These are phyloP conservation scores for Empis livida DNA, from an alignment of 2,888 invertebrate species.

Conservation along the genomic window DNA sequence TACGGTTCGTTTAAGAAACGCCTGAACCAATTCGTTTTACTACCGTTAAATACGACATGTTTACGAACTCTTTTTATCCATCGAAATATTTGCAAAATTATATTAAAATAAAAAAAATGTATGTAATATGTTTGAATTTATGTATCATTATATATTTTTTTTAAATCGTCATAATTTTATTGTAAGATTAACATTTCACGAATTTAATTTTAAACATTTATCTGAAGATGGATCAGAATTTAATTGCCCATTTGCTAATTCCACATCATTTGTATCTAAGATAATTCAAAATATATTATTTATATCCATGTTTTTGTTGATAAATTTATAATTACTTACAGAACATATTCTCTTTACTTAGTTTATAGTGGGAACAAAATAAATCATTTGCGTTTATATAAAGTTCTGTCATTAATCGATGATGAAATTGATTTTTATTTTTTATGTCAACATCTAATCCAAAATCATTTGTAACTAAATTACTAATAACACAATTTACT, in stretches of 20 bases:
- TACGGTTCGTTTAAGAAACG: too few relatives aligned
- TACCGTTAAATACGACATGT: too few relatives aligned
- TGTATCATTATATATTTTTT: too few relatives aligned
- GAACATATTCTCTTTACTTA: slow-evolving; percentile 23
- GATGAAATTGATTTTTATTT: slow-evolving; percentile 53
- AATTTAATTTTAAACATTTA: slow-evolving; percentile 27
- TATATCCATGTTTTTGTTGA: too few relatives aligned
- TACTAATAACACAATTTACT: slow-evolving; percentile 37
- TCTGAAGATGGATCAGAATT: slow-evolving; percentile 21
- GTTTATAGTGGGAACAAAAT: slow-evolving; percentile 26
- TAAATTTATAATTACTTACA: slow-evolving; percentile 22
- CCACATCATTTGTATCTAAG: slow-evolving; percentile 30
- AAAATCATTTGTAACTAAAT: slow-evolving; percentile 42
- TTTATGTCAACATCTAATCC: slow-evolving; percentile 54
- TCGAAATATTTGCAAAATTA: too few relatives aligned
- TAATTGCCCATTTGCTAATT: slow-evolving; percentile 23
- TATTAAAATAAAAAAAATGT: too few relatives aligned
- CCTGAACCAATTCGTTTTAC: too few relatives aligned
- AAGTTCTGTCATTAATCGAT: slow-evolving; percentile 29
- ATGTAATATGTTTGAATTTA: too few relatives aligned
- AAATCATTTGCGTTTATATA: slow-evolving; percentile 27
- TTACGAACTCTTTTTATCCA: too few relatives aligned
- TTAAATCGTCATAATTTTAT: too few relatives aligned
- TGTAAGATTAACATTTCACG: too few relatives aligned
- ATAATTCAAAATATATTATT: background rate